These are phyloP conservation scores for Zelostemma sp. DNA, from an alignment of 1,140 invertebrate species.

Conservation along the genomic window DNA sequence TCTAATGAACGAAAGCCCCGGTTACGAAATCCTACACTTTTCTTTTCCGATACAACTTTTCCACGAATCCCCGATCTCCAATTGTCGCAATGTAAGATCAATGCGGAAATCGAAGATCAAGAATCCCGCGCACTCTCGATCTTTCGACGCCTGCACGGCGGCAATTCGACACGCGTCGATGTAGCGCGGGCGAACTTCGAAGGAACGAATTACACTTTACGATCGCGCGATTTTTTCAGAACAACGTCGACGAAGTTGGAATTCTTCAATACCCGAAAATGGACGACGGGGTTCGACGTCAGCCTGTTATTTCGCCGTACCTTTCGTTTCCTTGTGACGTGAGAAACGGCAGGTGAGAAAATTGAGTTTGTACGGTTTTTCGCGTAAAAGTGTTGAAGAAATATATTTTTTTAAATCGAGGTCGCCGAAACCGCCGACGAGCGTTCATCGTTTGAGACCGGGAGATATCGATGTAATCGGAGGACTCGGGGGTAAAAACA, in stretches of 20 bases:
- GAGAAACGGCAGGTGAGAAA: conserved; percentile 47
- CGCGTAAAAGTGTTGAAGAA: background rate
- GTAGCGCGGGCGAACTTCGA: no score
- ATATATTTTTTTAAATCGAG: conserved; percentile 33
- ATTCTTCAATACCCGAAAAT: conserved; percentile 49
- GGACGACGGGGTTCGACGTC: conserved; percentile 53
- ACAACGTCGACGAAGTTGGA: conserved; percentile 41
- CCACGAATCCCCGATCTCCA: no score
- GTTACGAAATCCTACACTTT: background rate
- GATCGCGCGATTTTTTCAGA: conserved; percentile 49
- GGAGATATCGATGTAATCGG: conserved; percentile 84
- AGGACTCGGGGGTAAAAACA: conserved; percentile 84
- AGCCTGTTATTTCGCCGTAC: conserved; percentile 52
- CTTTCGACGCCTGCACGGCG: no score
- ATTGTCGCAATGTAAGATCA: no score
- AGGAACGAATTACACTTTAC: no score
- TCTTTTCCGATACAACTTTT: background rate
- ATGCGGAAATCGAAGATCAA: no score
- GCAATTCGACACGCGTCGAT: no score
- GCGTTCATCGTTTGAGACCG: conserved; percentile 77
- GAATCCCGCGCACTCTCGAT: no score
- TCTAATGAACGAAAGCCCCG: background rate
- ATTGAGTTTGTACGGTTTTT: conserved; percentile 3
- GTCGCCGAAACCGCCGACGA: conserved; percentile 59
- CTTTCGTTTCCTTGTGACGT: conserved; percentile 66